These are phyloP conservation scores for Eupithecia insigniata DNA, from an alignment of 2,888 invertebrate species.

Conservation along the genomic window DNA sequence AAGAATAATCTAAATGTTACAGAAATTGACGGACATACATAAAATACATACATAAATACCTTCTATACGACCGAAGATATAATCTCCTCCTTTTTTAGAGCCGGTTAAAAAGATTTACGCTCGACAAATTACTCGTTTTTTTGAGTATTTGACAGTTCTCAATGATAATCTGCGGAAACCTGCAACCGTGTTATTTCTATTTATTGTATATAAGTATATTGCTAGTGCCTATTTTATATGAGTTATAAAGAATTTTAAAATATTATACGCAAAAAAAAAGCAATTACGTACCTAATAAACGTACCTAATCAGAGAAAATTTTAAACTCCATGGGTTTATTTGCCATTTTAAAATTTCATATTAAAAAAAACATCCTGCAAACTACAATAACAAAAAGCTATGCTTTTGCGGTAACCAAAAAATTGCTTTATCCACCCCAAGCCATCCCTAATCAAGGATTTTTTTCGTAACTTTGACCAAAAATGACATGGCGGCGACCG, in stretches of 20 bases:
- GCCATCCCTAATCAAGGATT: slow-evolving; percentile 25
- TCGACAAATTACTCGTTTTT: not conserved
- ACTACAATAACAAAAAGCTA: not conserved
- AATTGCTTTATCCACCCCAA: slow-evolving; percentile 26
- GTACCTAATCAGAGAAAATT: no score
- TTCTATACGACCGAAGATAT: no score
- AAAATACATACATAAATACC: no score
- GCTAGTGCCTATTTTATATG: not conserved
- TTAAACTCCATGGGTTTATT: no score
- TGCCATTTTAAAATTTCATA: no score
- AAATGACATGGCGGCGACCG: slow-evolving; percentile 33
- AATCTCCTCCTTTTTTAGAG: no score
- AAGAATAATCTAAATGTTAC: no score
- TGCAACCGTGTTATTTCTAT: not conserved
- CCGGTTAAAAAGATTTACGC: not conserved
- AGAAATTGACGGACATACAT: no score
- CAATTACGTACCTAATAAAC: no score
- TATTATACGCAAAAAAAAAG: no score
- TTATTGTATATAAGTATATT: no score
- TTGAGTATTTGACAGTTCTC: not conserved
- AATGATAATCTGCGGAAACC: not conserved
- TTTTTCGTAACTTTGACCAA: slow-evolving; percentile 25
- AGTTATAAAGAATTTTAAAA: not conserved
- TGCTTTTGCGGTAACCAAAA: slow-evolving; percentile 26
- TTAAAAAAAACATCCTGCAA: not conserved